Evolutionary conservation across 2,797 vertebrate species (phyloP), one percentile per base, ranked within the genome.

Genomic region (Holocentrus rufus): DNA sequence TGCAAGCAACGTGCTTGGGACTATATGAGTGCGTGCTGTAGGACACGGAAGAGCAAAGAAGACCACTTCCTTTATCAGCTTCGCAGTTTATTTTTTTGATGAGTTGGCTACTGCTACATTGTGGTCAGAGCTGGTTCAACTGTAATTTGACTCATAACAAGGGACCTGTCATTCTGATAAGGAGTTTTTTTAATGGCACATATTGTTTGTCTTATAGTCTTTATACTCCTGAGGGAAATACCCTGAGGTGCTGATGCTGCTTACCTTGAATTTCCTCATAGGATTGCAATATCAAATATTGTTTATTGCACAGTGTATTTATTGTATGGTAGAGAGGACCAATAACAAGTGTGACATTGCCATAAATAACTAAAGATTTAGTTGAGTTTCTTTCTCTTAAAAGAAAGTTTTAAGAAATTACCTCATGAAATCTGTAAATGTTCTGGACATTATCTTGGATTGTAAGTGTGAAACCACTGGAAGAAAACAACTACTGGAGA

Each of bases 21-120:
- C 77, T 90, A 88, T 22, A 80, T 93, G 82, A 92, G 74, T 8
- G 67, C 75, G 0, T 84, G 17, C 15, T 90, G 81, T 78, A 77
- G 61, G 30, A 63, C 61, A 11, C 85, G 83, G 65, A 90, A 74
- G 42, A 91, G 74, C 77, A 93, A 89, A 79, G 91, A 90, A 36
- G 91, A 92, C 4, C 90, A 92, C 74, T 93, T 95, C 70, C 81
- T 94, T 1, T 91, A 80, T 76, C 92, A 93, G n/a, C 91, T 95
- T 3, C 88, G 92, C 5, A 92, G 86, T 87, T 88, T 95, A 57
- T 95, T 95, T 88, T 92, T 87, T 85, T 94, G 79, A 95, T 75
- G 65, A 87, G 56, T 85, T 59, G 36, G n/a, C 7, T 56, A 23
- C 57, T 61, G 17, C 46, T 56, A 36, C 1, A 10, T 49, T 50